phyloP scores from a whole-genome alignment of 2,797 vertebrate genomes.

The Alcedo atthis region DNA sequence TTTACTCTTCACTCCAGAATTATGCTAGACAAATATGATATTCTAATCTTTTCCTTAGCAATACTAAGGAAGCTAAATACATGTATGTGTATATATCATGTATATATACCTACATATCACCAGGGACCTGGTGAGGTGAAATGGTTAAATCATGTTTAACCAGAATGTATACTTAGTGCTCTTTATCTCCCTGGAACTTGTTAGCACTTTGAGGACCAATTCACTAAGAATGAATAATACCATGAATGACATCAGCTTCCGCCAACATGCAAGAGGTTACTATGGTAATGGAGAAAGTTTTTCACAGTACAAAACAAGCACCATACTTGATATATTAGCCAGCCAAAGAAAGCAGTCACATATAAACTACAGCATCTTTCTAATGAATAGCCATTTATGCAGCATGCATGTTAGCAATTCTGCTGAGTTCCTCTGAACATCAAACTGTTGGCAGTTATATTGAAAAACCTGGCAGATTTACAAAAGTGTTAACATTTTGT shows the following conservation, averaged over 20 bases:
- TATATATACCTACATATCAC: background rate
- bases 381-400: constrained; percentile 72
- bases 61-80: background rate
- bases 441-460: constrained; percentile 71
- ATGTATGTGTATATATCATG: background rate
- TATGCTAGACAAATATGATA: background rate
- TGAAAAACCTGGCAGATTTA: constrained; percentile 74
- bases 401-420: constrained; percentile 67
- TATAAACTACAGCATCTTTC: constrained; percentile 68
- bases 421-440: constrained; percentile 64
- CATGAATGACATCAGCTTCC: constrained; percentile 92
- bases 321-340: constrained; percentile 84
- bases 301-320: constrained; percentile 80
- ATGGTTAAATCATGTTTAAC: constrained; percentile 76
- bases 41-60: background rate
- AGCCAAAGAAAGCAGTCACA: constrained; percentile 69
- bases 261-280: constrained; percentile 86
- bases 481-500: constrained; percentile 70
- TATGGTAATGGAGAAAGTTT: constrained; percentile 90
- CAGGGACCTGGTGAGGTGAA: constrained; percentile 9
- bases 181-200: constrained; percentile 83
- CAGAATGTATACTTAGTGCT: constrained; percentile 81
- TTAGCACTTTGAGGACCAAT: constrained; percentile 76
- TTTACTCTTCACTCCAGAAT: background rate
- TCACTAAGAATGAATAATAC: constrained; percentile 78